phyloP scores from a whole-genome alignment of 1,140 invertebrate genomes.

The Drosophila funebris region DNA sequence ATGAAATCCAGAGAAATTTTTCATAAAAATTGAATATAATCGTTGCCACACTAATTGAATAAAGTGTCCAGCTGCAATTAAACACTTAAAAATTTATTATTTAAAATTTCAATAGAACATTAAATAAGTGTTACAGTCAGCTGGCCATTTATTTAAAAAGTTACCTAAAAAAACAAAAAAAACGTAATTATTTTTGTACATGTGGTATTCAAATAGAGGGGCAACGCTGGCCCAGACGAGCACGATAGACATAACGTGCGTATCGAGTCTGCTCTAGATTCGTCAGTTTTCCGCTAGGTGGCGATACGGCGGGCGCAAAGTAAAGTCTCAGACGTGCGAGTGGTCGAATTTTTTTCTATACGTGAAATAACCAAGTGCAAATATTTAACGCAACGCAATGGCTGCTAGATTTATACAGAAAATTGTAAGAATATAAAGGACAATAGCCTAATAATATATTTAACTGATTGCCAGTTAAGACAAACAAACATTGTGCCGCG shows the following conservation, averaged over 20 bases:
- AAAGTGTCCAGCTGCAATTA: not conserved
- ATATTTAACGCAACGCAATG: constrained; percentile 63
- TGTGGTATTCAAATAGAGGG: not conserved
- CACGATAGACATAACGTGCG: constrained; percentile 38
- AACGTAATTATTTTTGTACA: not conserved
- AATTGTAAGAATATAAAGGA: constrained; percentile 73
- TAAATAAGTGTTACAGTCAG: not conserved
- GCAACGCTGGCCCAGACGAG: constrained; percentile 8
- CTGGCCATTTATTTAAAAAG: not conserved
- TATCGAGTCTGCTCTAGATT: constrained; percentile 41
- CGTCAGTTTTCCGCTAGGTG: constrained; percentile 73
- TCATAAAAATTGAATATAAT: not conserved
- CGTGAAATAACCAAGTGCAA: constrained; percentile 69
- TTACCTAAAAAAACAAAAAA: not conserved
- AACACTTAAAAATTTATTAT: too few species aligned
- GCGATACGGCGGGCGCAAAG: constrained; percentile 71
- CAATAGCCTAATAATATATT: constrained; percentile 28
- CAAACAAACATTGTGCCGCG: constrained; percentile 37
- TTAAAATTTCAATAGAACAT: too few species aligned
- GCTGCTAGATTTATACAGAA: constrained; percentile 83
- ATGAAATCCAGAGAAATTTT: not conserved
- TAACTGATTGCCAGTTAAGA: constrained; percentile 1
- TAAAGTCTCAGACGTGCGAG: constrained; percentile 58
- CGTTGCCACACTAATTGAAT: constrained; percentile 3
- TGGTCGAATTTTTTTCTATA: constrained; percentile 64